phyloP scores from a whole-genome alignment of 2,113 vertebrate species.

The Lamprotornis superbus region DNA sequence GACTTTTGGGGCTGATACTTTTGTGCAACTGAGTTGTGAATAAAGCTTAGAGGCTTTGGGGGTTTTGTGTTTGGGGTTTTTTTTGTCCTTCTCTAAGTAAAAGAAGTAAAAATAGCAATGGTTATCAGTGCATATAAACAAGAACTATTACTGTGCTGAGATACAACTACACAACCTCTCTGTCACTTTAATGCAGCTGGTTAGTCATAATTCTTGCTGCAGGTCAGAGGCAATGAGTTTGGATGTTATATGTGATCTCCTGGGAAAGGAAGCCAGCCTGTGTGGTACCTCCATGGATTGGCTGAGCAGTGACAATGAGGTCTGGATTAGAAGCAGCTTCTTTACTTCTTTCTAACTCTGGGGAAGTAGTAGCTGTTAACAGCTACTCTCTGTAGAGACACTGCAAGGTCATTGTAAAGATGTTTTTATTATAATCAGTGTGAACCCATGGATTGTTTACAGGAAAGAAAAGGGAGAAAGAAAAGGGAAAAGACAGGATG shows the following conservation, averaged over 20 bases:
- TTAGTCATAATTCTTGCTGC: not conserved
- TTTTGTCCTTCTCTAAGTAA: not conserved
- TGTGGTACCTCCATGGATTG: not conserved
- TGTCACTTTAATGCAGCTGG: not conserved
- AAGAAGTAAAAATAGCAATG: not conserved
- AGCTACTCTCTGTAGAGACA: not conserved
- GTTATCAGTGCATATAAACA: not conserved
- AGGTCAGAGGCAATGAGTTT: not conserved
- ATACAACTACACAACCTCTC: not conserved
- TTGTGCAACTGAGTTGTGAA: not conserved
- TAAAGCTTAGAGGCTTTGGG: not conserved
- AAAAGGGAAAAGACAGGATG: not conserved
- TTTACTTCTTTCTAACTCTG: not conserved
- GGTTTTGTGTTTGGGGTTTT: not conserved
- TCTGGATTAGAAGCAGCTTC: not conserved
- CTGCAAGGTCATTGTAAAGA: not conserved
- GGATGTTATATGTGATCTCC: not conserved
- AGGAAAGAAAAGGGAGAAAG: not conserved
- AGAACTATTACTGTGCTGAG: not conserved
- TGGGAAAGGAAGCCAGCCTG: not conserved
- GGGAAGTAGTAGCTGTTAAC: conserved; percentile 5
- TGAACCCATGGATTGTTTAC: not conserved
- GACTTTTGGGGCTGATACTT: not conserved
- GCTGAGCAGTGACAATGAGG: not conserved
- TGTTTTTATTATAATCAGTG: conserved; percentile 1